Evolutionary conservation across 2,113 vertebrate genomes (phyloP), one percentile per base, ranked within the genome.

Genomic region (Geothlypis trichas): DNA sequence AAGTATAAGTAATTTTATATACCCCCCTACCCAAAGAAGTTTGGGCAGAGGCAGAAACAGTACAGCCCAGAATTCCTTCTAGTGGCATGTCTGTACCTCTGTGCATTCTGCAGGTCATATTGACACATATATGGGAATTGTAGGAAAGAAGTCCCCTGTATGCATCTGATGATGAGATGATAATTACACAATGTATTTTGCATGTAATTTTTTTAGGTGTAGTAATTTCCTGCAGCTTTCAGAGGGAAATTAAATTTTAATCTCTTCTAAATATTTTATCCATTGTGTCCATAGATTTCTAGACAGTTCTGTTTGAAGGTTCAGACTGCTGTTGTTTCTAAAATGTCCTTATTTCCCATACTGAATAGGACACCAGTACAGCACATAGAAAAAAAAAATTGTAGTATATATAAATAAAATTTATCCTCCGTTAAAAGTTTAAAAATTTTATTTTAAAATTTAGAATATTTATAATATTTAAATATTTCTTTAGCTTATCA

Each of bases 21-120:
- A 1, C 7, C 30, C 3, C 11, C n/a, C 4, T 39, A 4, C 37
- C 8, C 3, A 5, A 24, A 23, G 47, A 46, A 4, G 6, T 44
- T 71, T 42, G 6, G 1, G 3, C 14, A 42, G 57, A 82, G 79
- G 4, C 8, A 54, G 52, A 54, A 77, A 49, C 3, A 65, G 9
- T 14, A 31, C 13, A 75, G 7, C 13, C 6, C 52, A 35, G 39
- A 91, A 72, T 63, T 62, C 18, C 18, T 79, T 72, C 44, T 41
- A 33, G n/a, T 12, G 23, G 9, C 10, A 21, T n/a, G 4, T 17
- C 13, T 55, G 37, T 31, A 24, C 5, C 15, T 27, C 16, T 74
- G 15, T 49, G 20, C 11, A 33, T 69, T 68, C 23, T 52, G 17
- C 13, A 59, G 59, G 7, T 21, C 55, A 2, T 15, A 54, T 44